A percentile compares a stretch with the other conserved stretches of the same genome.
Conservation (phyloP, 1,140 invertebrate genomes). For the Neuroterus valhalla region DNA sequence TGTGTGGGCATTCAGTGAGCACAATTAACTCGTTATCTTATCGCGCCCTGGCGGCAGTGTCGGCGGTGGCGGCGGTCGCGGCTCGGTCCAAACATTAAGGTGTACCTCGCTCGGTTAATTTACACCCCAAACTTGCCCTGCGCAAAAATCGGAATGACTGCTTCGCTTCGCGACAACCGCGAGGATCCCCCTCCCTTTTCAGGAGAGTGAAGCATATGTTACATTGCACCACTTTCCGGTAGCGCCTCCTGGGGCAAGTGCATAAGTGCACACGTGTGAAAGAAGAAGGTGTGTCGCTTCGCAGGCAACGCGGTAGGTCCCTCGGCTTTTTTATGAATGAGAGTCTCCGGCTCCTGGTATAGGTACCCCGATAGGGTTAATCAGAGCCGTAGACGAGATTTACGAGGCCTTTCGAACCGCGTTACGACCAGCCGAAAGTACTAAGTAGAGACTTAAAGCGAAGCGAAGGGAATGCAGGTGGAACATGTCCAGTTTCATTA, state of each 20-base stretch:
- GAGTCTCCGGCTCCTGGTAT: constrained; percentile 38
- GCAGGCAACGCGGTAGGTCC: constrained; percentile 49
- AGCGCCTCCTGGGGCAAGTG: constrained; percentile 6
- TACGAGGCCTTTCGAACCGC: constrained; percentile 46
- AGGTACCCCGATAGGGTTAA: constrained; percentile 61
- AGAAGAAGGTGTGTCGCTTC: constrained; percentile 26
- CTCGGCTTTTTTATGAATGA: constrained; percentile 43
- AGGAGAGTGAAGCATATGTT: neutral
- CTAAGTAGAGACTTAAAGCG: constrained; percentile 20
- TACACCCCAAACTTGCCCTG: constrained; percentile 61
- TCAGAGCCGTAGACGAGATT: constrained; percentile 59
- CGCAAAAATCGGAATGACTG: constrained; percentile 53
- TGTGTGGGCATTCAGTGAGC: constrained; percentile 73
- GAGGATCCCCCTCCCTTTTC: neutral
- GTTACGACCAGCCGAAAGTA: constrained; percentile 28
- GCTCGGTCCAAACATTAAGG: constrained; percentile 73
- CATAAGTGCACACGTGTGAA: constrained; percentile 5
- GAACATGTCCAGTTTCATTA: constrained; percentile 24
- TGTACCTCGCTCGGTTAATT: constrained; percentile 72
- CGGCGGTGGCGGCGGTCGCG: constrained; percentile 53
- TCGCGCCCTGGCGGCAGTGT: constrained; percentile 61
- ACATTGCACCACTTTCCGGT: constrained; percentile 16
- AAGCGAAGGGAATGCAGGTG: constrained; percentile 25
- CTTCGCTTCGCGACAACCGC: constrained; percentile 1
- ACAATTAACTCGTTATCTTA: constrained; percentile 77